phyloP scores from a whole-genome alignment of 2,113 vertebrate genomes.

The Trinectes maculatus region DNA sequence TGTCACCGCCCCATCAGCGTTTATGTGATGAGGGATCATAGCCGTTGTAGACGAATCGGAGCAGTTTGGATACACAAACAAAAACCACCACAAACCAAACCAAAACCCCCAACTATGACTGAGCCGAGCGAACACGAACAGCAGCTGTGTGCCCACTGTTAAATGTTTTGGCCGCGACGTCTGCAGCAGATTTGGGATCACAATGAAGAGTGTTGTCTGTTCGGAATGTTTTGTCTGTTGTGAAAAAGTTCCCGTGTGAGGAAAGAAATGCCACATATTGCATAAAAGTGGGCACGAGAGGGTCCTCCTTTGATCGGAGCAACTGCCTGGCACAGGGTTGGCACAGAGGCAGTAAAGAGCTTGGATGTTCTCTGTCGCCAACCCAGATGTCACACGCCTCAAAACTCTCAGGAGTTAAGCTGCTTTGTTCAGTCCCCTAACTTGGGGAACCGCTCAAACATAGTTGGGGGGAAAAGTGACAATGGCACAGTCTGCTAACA shows the following conservation, averaged over 20 bases:
- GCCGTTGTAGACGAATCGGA: slow-evolving; percentile 29
- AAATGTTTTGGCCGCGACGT: slow-evolving; percentile 19
- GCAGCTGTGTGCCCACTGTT: slow-evolving; percentile 45
- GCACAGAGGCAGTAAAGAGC: slow-evolving; percentile 80
- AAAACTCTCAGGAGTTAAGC: slow-evolving; percentile 55
- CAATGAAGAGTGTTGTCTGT: slow-evolving; percentile 37
- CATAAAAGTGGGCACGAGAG: slow-evolving; percentile 80
- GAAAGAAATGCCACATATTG: slow-evolving; percentile 81
- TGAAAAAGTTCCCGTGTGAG: slow-evolving; percentile 12
- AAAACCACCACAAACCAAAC: slow-evolving; percentile 30
- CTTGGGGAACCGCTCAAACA: slow-evolving; percentile 70
- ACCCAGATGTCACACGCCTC: slow-evolving; percentile 64
- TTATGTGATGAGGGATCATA: slow-evolving; percentile 55
- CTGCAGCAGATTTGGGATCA: slow-evolving; percentile 54
- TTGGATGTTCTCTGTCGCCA: slow-evolving; percentile 85
- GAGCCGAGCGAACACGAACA: slow-evolving; percentile 49
- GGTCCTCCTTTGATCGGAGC: slow-evolving; percentile 75
- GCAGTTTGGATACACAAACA: slow-evolving; percentile 53
- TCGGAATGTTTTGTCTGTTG: slow-evolving; percentile 57
- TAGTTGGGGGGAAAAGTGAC: slow-evolving; percentile 65
- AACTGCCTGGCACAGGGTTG: slow-evolving; percentile 80
- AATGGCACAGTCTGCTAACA: slow-evolving; percentile 41
- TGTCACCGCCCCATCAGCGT: slow-evolving; percentile 45
- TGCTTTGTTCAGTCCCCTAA: slow-evolving; percentile 40
- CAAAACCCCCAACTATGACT: slow-evolving; percentile 65